These are phyloP conservation scores for Struthio camelus DNA, from an alignment of 2,113 vertebrate species.

Conservation along the genomic window DNA sequence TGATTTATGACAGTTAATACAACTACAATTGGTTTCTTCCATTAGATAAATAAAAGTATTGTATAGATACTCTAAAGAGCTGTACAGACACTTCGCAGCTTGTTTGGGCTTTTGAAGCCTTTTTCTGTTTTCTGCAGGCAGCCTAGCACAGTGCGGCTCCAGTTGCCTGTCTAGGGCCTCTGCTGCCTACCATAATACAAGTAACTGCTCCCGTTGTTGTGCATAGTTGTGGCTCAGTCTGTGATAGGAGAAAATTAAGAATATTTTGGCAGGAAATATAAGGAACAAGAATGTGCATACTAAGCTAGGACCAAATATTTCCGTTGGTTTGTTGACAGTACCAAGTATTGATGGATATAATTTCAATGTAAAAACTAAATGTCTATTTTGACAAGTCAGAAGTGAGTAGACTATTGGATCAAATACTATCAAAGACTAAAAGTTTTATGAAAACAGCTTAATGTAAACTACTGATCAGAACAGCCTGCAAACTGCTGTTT, in stretches of 20 bases:
- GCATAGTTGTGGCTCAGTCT: not conserved
- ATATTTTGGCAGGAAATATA: constrained; percentile 3
- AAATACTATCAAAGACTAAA: not conserved
- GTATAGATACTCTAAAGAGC: not conserved
- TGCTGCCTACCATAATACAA: not conserved
- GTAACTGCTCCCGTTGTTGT: not conserved
- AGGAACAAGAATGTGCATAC: not conserved
- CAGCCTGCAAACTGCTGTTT: not conserved
- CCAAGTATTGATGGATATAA: not conserved
- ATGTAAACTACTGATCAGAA: not conserved
- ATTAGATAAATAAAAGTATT: not conserved
- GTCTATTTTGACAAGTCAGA: not conserved
- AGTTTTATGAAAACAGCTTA: not conserved
- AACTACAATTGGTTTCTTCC: not conserved
- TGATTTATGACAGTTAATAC: not conserved
- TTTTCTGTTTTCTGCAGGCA: not conserved
- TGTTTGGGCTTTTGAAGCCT: not conserved
- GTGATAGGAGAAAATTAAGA: constrained; percentile 28
- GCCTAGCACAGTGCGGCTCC: not conserved
- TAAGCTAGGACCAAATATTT: constrained; percentile 32
- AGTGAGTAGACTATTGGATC: not conserved
- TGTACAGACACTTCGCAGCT: not conserved
- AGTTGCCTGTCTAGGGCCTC: not conserved
- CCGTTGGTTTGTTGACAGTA: not conserved
- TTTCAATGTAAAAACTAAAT: not conserved